These are phyloP conservation scores for Stenodera caucasica DNA, from an alignment of 2,888 invertebrate species.

Conservation along the genomic window DNA sequence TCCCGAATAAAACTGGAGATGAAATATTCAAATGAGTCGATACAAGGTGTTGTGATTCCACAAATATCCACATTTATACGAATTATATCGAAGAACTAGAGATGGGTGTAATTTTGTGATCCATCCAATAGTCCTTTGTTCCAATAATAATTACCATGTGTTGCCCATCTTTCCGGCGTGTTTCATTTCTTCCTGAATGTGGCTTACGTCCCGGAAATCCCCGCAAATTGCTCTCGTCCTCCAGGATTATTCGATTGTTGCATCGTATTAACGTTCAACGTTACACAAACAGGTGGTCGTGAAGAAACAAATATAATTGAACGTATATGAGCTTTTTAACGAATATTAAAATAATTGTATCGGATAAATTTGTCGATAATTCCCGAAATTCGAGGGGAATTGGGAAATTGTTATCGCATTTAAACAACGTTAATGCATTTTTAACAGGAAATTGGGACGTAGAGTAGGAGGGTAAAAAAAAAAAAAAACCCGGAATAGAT, in stretches of 20 bases:
- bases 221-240: conserved; percentile 39
- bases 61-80: conserved; percentile 34
- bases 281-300: conserved; percentile 36
- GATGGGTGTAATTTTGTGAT: background rate
- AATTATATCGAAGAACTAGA: conserved; percentile 5
- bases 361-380: background rate
- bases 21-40: conserved; percentile 43
- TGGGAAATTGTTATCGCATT: background rate
- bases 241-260: conserved; percentile 42
- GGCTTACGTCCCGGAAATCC: conserved; percentile 31
- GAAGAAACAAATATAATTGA: conserved; percentile 34
- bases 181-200: conserved; percentile 14
- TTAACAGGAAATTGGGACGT: background rate
- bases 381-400: no score
- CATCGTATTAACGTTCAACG: conserved; percentile 38
- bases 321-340: no score
- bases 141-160: conserved; percentile 13
- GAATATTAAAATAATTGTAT: background rate
- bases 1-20: conserved; percentile 37
- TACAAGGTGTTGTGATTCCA: conserved; percentile 36
- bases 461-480: background rate
- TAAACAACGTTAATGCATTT: background rate
- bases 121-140: no score
- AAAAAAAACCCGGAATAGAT: background rate
- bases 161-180: no score